A percentile compares a stretch with the other conserved stretches of the same genome.
These are phyloP conservation scores for Venusia cambrica DNA, from an alignment of 2,888 invertebrate genomes.

Conservation along the genomic window DNA sequence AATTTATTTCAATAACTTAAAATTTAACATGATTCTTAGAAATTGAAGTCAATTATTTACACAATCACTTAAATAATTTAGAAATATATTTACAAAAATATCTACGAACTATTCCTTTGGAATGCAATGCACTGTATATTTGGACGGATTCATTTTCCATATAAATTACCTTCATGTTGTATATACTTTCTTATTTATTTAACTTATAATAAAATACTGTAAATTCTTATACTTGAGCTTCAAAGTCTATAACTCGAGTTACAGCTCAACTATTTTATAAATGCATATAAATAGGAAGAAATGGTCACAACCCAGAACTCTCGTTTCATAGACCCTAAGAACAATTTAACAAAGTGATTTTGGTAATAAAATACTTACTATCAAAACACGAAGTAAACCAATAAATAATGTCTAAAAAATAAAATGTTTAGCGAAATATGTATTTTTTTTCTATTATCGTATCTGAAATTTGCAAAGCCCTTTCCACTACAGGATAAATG, in stretches of 20 bases:
- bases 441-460: too few relatives aligned
- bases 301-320: constrained; percentile 18
- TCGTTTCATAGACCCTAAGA: too few relatives aligned
- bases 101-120: constrained; percentile 71
- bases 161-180: constrained; percentile 24
- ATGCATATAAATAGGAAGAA: constrained; percentile 39
- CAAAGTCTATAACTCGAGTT: constrained; percentile 17
- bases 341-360: too few relatives aligned
- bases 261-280: constrained; percentile 29
- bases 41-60: constrained; percentile 24
- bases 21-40: constrained; percentile 8
- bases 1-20: constrained; percentile 12
- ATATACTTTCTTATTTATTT: constrained; percentile 12
- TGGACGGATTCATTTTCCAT: constrained; percentile 65
- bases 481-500: too few relatives aligned
- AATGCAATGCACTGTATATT: constrained; percentile 61
- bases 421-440: background rate
- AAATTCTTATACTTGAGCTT: constrained; percentile 34
- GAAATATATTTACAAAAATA: constrained; percentile 34
- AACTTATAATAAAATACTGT: constrained; percentile 42
- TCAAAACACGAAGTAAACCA: too few relatives aligned
- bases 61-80: constrained; percentile 20
- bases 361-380: too few relatives aligned
- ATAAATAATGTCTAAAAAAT: constrained; percentile 5
- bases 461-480: too few relatives aligned